Percentiles rank a stretch among this genome's conserved stretches.
Conservation (phyloP, 2,797 vertebrate species). For the Erpetoichthys calabaricus region DNA sequence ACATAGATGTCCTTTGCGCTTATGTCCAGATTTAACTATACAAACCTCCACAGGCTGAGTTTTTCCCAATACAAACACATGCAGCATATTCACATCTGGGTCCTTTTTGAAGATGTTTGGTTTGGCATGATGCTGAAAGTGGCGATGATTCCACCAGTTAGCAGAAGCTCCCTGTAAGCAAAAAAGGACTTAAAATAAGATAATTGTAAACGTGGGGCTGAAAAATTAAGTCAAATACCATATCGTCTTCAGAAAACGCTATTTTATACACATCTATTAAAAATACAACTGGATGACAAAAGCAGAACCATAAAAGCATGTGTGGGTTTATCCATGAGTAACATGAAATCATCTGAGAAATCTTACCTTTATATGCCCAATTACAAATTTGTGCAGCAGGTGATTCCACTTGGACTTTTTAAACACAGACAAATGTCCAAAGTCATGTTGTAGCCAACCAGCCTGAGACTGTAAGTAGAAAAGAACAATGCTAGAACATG, state of each 20-base stretch:
- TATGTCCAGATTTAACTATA: no score
- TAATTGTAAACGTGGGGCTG: no score
- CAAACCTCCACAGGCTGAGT: constrained; percentile 75
- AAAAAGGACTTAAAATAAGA: no score
- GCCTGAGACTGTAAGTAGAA: constrained; percentile 58
- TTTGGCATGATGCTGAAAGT: constrained; percentile 91
- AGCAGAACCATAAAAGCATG: neutral
- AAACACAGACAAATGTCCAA: constrained; percentile 88
- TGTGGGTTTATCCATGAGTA: neutral
- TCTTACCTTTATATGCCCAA: constrained; percentile 84
- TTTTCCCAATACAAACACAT: constrained; percentile 70
- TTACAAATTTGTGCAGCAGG: constrained; percentile 72
- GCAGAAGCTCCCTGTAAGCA: constrained; percentile 72
- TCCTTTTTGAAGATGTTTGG: constrained; percentile 85
- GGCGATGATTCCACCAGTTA: constrained; percentile 94
- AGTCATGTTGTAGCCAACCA: constrained; percentile 64
- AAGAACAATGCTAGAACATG: neutral
- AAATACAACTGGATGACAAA: rapidly evolving
- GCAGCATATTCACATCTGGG: constrained; percentile 82
- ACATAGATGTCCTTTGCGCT: no score
- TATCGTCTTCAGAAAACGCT: neutral
- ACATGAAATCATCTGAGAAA: neutral
- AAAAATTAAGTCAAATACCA: no score
- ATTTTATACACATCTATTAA: neutral
- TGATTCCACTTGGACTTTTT: constrained; percentile 79